These are phyloP conservation scores for Gopherus evgoodei DNA, from an alignment of 2,113 vertebrate species.

Conservation along the genomic window DNA sequence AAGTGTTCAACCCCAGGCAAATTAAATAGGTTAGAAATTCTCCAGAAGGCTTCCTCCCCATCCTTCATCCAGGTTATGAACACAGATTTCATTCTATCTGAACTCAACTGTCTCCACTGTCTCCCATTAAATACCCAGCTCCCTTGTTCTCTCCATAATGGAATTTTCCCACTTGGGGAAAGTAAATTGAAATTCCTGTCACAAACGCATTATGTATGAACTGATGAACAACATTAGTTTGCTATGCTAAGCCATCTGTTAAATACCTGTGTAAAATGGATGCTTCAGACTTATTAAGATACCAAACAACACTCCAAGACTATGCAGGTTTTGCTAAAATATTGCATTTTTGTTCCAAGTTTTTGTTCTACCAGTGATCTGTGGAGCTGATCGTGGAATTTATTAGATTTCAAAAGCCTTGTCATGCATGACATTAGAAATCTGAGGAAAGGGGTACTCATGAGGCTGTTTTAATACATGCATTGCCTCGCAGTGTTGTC, in stretches of 20 bases:
- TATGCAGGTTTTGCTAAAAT: conserved; percentile 53
- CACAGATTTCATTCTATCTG: background rate
- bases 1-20: background rate
- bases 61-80: background rate
- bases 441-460: background rate
- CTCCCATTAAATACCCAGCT: background rate
- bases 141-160: background rate
- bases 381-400: conserved; percentile 46
- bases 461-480: background rate
- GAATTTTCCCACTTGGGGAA: conserved; percentile 62
- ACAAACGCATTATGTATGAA: conserved; percentile 66
- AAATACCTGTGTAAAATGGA: conserved; percentile 71
- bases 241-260: conserved; percentile 72
- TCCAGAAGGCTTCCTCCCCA: background rate
- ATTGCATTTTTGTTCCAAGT: background rate
- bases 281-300: conserved; percentile 67
- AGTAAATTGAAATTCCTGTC: conserved; percentile 57
- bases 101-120: background rate
- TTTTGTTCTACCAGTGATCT: background rate
- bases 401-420: background rate
- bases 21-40: background rate
- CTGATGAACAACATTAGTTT: conserved; percentile 45
- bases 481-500: background rate
- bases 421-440: conserved; percentile 1
- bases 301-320: conserved; percentile 8